Base-by-base conservation (phyloP, 2,113 vertebrate species). In the Natator depressus region DNA sequence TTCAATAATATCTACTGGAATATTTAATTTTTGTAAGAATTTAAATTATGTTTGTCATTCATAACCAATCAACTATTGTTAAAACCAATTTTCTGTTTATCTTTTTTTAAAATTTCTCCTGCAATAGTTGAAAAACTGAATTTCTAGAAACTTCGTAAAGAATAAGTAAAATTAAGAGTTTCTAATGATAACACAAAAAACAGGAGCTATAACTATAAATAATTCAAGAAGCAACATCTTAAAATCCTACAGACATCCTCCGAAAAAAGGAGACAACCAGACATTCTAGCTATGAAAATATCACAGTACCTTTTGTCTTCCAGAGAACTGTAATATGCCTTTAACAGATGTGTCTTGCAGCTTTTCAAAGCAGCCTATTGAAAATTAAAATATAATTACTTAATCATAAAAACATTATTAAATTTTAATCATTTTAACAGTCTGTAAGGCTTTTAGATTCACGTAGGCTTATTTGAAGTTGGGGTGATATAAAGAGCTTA, bases 321-420 rank as follows among this genome's bases (percentile, higher is more conserved):
- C 91, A 99, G 97, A 85, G 99, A 99, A 91, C 91, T 98, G 95
- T 94, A 98, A 78, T 99, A 99, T 69, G 99, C 99, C 96, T 98
- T 99, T 35, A 99, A 98, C 87, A 99, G 98, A 46, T 98, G 96
- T 38, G 99, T 98, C 91, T 96, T 99, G 95, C 99, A 99, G 89
- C 97, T 98, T 98, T 98, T 98, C 94, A 99, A 94, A 95, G 98
- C 96, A 91, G 89, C 96, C 99, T 99, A 98, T 97, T 90, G 95
- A 91, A 96, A 69, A 97, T 94, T 47, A 97, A 97, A 97, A 97
- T 1, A 94, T 9, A 10, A 85, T 19, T 91, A 54, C 9, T 50
- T 2, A 84, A 38, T 10, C 24, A 49, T 25, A 90, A 49, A 49
- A 49, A 49, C 49, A 49, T 54, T 88, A 85, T 19, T 91, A 54